Evolutionary conservation across 2,888 invertebrate genomes (phyloP), one percentile per base, ranked within the genome.

Genomic region (Cephus rjabovi): DNA sequence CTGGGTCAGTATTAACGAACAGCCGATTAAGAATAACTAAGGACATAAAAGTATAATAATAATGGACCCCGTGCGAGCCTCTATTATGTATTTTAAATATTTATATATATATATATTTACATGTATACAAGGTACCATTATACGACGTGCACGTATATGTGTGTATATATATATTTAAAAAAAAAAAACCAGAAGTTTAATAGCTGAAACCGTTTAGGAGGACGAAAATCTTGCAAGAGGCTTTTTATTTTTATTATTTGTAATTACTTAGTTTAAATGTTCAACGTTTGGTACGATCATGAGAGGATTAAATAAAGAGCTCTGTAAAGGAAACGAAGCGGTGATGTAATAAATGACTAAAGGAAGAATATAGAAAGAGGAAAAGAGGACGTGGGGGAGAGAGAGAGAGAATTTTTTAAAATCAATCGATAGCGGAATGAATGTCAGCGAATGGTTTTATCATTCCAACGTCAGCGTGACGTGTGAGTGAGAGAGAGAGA

Each of bases 41-140:
- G 80, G 82, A 81, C 84, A 82, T 84, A 83, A 83, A 85, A 85
- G 82, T 82, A 86, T 86, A 83, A 87, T 87, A 86, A 86, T 87
- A 86, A 86, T 85, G 86, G 86, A 85, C 85, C 86, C 84, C 86
- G 86, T 87, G 87, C 86, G 87, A 89, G 90, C 89, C 89, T 89
- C 90, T 88, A 89, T 90, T 87, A 89, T 90, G 90, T 90, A 90
- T 90, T 90, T 90, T 90, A 90, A 90, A 90, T 90, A 89, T 89
- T 89, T 89, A 89, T 85, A 88, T 89, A 87, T 87, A 86, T 84
- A 85, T 82, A 86, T 83, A 86, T 83, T 84, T 84, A 84, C 82
- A 83, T 81, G 80, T 82, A 76, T 76, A 71, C 77, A 23, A 56
- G 56, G 56, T 56, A 56, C 56, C 23, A 23, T 23, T 23, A 23